Percentiles rank a stretch among this genome's conserved stretches.
These are phyloP conservation scores for Drosophila merina DNA, from an alignment of 2,888 invertebrate species.

Conservation along the genomic window DNA sequence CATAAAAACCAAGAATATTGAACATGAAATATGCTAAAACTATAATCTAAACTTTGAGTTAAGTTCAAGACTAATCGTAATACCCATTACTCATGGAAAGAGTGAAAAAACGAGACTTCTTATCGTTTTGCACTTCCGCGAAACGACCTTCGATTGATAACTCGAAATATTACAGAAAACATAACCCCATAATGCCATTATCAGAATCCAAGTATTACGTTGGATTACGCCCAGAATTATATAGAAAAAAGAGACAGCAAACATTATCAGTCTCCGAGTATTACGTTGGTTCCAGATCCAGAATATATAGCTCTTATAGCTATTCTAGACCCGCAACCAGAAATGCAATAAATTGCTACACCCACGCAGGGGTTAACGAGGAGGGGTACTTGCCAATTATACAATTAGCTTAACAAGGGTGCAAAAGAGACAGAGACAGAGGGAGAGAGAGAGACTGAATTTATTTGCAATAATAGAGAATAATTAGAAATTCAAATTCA, in stretches of 20 bases:
- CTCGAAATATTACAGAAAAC: neutral
- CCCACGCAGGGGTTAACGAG: constrained; percentile 33
- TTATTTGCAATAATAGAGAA: constrained; percentile 29
- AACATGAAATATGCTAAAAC: neutral
- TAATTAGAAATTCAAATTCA: constrained; percentile 71
- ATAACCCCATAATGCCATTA: neutral
- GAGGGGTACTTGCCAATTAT: constrained; percentile 35
- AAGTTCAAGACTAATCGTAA: too few relatives aligned
- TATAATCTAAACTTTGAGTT: neutral
- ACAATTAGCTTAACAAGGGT: constrained; percentile 28
- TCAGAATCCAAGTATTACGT: neutral
- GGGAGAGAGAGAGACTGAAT: constrained; percentile 8
- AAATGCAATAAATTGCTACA: constrained; percentile 18
- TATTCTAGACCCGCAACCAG: neutral
- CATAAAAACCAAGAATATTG: neutral
- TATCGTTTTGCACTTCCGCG: neutral
- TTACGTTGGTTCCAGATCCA: too few relatives aligned
- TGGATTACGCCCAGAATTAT: too few relatives aligned
- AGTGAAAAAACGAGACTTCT: neutral
- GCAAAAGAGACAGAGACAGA: neutral
- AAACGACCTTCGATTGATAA: constrained; percentile 2
- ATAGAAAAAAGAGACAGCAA: too few relatives aligned
- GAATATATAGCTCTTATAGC: too few relatives aligned
- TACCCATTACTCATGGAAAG: neutral
- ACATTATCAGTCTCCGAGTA: too few relatives aligned